These are phyloP conservation scores for Pangasius larnaudii DNA, from an alignment of 2,797 vertebrate genomes.

Conservation along the genomic window DNA sequence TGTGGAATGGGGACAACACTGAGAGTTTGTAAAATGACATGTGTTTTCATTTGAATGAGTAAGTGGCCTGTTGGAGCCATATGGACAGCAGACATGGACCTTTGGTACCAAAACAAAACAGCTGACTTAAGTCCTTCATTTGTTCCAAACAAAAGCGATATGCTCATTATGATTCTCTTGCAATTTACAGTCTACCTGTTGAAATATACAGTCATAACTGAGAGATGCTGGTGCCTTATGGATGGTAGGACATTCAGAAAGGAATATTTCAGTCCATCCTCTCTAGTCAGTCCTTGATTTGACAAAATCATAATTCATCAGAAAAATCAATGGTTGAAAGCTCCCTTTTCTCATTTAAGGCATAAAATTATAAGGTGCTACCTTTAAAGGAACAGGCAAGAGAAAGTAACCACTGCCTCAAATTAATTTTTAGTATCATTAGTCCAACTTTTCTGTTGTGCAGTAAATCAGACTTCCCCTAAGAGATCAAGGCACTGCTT, in stretches of 20 bases:
- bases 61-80: not conserved
- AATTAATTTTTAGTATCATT: conserved; percentile 23
- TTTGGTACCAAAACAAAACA: conserved; percentile 6
- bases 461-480: conserved; percentile 29
- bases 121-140: conserved; percentile 6
- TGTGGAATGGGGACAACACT: not conserved
- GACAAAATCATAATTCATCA: not conserved
- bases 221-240: conserved; percentile 30
- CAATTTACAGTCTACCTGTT: not conserved
- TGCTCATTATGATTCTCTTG: not conserved
- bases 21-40: not conserved
- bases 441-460: not conserved
- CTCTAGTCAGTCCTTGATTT: not conserved
- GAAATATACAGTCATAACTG: conserved; percentile 22
- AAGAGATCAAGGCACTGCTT: conserved; percentile 44
- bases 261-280: not conserved
- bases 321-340: not conserved
- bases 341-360: not conserved
- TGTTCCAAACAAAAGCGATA: not conserved
- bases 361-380: not conserved
- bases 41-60: not conserved
- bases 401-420: not conserved
- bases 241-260: not conserved
- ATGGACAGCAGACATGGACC: not conserved
- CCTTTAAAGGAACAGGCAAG: not conserved